Base-by-base conservation (phyloP, 2,888 invertebrate species). In the Trachelus tabidus region DNA sequence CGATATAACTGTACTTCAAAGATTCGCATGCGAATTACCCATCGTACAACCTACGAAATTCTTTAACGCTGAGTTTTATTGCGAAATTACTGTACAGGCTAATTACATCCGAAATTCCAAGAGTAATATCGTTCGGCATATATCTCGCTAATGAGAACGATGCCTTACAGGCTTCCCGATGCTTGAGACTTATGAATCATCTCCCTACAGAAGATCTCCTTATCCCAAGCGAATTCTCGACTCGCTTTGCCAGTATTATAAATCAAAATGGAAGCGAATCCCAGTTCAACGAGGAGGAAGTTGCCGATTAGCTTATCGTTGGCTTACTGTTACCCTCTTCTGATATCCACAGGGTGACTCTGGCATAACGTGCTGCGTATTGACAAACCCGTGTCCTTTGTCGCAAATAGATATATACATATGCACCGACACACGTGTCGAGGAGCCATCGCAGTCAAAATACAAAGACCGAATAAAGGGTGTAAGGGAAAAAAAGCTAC, bases 311-410 rank as follows among this genome's bases (percentile, higher is more conserved):
- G 71, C 71, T 71, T 71, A 71, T 71, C 71, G 71, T 3, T 34
- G 71, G 71, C 71, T 56, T 71, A 33, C 71, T 4, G 31, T 9
- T 56, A 23, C 9, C 23, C 2, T 9, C 23, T 9, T 9, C 9
- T 23, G 56, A 56, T 23, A 56, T 23, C 23, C 9, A 56, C 71
- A 71, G 71, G 71, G 71, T 71, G 71, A 71, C 71, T 71, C 33
- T 11, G 31, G 12, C 71, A 3, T 34, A 71, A 71, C 34, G 31
- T 71, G 71, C 71, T 31, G 0, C 33, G 71, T 71, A 71, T 71
- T 71, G 71, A 71, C 12, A 71, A 71, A 33, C 71, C 34, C 34
- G 6, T 71, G 71, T 71, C 71, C 71, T 71, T 71, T 71, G 71
- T 71, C 12, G 56, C 56, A 56, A 56, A 56, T 56, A 56, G 23